A percentile compares a stretch with the other conserved stretches of the same genome.
Conservation (phyloP, 1,140 invertebrate genomes). For the Phthorimaea operculella region DNA sequence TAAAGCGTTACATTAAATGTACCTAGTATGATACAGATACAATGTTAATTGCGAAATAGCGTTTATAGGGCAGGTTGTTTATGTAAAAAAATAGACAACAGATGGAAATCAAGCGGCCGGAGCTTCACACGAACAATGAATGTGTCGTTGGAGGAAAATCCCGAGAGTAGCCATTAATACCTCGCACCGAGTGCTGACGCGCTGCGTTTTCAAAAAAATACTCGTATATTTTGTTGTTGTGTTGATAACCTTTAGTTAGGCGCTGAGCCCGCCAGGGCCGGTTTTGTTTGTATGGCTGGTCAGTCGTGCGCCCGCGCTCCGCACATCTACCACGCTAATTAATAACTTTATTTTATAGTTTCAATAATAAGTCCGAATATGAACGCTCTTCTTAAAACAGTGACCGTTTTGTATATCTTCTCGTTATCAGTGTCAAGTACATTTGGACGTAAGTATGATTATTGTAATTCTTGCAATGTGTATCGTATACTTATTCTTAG, state of each 20-base stretch:
- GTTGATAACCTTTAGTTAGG: constrained; percentile 33
- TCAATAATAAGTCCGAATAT: background rate
- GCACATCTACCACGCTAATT: constrained; percentile 10
- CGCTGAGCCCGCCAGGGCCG: constrained; percentile 20
- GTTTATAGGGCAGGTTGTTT: too few relatives aligned
- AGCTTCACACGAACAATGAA: too few relatives aligned
- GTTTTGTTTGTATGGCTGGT: constrained; percentile 15
- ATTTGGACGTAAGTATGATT: background rate
- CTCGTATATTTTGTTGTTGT: constrained; percentile 10
- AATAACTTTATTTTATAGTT: background rate
- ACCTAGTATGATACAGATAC: too few relatives aligned
- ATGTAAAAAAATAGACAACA: too few relatives aligned
- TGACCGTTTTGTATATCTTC: background rate
- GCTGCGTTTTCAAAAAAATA: constrained; percentile 18
- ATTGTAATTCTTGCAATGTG: background rate
- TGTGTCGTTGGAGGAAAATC: constrained; percentile 17
- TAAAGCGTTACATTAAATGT: too few relatives aligned
- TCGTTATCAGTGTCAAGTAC: background rate
- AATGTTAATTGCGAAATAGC: too few relatives aligned
- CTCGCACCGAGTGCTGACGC: background rate
- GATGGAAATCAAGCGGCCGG: too few relatives aligned
- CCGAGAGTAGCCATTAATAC: constrained; percentile 2
- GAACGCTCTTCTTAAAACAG: background rate
- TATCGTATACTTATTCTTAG: too few relatives aligned
- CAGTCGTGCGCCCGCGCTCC: constrained; percentile 22